Conservation (phyloP, 2,113 vertebrate genomes). For the Centropus bengalensis region DNA sequence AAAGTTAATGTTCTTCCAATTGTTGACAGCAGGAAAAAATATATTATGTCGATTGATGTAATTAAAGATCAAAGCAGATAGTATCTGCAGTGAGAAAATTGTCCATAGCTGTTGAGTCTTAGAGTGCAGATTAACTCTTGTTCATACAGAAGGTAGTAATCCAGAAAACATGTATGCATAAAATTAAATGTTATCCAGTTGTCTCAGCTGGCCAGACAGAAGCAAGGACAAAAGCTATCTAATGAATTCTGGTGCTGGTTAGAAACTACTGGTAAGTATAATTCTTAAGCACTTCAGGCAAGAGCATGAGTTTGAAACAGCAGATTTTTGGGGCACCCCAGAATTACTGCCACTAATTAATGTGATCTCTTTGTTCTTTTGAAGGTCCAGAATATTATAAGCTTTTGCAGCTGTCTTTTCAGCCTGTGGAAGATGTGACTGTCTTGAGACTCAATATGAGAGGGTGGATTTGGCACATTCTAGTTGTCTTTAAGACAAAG, state of each 20-base stretch:
- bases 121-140: background rate
- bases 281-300: background rate
- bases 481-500: background rate
- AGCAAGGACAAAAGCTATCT: background rate
- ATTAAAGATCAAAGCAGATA: conserved; percentile 47
- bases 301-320: background rate
- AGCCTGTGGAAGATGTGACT: background rate
- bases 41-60: background rate
- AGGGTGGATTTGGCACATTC: background rate
- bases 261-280: background rate
- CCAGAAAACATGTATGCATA: background rate
- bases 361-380: background rate
- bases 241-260: background rate
- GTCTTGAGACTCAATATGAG: fast-evolving
- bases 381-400: background rate
- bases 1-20: conserved; percentile 27
- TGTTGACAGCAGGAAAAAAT: background rate
- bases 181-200: background rate
- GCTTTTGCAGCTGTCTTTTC: background rate
- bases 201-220: background rate
- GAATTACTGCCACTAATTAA: background rate
- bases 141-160: background rate
- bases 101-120: background rate
- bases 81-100: background rate
- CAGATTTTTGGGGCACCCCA: background rate